A percentile compares a stretch with the other conserved stretches of the same genome.
These are phyloP conservation scores for Acrossocheilus fasciatus DNA, from an alignment of 2,797 vertebrate species.

Conservation along the genomic window DNA sequence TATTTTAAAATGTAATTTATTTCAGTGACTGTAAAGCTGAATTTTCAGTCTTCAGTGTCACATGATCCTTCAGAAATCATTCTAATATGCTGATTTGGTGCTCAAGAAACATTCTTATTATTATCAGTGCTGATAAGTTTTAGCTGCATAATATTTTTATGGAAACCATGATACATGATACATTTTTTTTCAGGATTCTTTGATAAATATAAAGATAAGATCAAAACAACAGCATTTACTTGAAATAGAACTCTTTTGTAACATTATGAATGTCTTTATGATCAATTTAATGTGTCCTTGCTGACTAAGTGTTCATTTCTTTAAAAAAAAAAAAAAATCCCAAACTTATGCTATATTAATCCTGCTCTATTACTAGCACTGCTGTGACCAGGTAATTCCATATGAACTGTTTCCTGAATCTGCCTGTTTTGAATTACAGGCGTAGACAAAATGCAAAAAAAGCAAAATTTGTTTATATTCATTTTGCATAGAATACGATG, in stretches of 20 bases:
- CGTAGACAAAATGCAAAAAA: neutral
- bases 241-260: neutral
- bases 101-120: neutral
- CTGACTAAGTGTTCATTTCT: neutral
- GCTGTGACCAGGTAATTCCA: constrained; percentile 6
- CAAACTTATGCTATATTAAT: neutral
- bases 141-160: neutral
- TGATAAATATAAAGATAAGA: neutral
- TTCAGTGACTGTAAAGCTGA: neutral
- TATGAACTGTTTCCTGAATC: neutral
- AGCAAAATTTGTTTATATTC: constrained; percentile 9
- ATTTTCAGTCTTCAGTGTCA: constrained; percentile 5
- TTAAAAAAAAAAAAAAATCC: neutral
- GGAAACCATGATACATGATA: neutral
- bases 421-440: constrained; percentile 19
- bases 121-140: neutral
- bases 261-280: neutral
- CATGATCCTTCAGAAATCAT: neutral
- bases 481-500: neutral
- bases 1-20: neutral
- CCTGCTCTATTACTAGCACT: neutral
- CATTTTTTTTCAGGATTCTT: neutral
- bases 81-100: neutral
- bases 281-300: neutral
- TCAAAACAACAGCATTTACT: neutral